A percentile compares a stretch with the other conserved stretches of the same genome.
Conservation (phyloP, 2,113 vertebrate species). For the Seriola quinqueradiata region DNA sequence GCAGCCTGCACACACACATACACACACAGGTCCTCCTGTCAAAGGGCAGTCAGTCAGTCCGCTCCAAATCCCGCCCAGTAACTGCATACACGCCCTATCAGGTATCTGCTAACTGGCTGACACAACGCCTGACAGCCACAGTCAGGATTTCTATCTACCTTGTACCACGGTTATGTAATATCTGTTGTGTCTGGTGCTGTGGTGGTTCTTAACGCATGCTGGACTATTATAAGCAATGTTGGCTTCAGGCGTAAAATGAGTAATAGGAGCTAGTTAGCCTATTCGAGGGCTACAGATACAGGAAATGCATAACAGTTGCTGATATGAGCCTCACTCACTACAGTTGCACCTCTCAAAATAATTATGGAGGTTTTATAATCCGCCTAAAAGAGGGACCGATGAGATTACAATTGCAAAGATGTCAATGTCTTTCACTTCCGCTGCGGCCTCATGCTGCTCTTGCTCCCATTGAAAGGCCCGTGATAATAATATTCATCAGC, state of each 20-base stretch:
- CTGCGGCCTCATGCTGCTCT: conserved; percentile 18
- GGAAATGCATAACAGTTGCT: not conserved
- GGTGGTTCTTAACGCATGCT: not conserved
- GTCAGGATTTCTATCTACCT: not conserved
- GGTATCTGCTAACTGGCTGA: not conserved
- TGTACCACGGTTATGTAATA: conserved; percentile 32
- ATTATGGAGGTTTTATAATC: conserved; percentile 12
- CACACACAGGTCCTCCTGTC: conserved; percentile 25
- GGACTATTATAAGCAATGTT: not conserved
- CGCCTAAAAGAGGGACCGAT: not conserved
- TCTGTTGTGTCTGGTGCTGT: conserved; percentile 16
- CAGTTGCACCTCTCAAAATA: not conserved
- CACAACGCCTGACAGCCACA: not conserved
- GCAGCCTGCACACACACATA: not conserved
- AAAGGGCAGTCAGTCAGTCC: not conserved
- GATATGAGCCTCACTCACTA: not conserved
- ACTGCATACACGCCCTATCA: conserved; percentile 30
- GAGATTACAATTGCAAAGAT: conserved; percentile 56
- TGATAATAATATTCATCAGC: conserved; percentile 64
- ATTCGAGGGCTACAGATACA: not conserved
- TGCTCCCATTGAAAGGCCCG: conserved; percentile 37
- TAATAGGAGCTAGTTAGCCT: not conserved
- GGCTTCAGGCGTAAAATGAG: not conserved
- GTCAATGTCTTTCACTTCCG: not conserved
- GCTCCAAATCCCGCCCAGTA: conserved; percentile 34